Base-by-base conservation (phyloP, 2,888 invertebrate species). In the Tenthredo distinguenda region DNA sequence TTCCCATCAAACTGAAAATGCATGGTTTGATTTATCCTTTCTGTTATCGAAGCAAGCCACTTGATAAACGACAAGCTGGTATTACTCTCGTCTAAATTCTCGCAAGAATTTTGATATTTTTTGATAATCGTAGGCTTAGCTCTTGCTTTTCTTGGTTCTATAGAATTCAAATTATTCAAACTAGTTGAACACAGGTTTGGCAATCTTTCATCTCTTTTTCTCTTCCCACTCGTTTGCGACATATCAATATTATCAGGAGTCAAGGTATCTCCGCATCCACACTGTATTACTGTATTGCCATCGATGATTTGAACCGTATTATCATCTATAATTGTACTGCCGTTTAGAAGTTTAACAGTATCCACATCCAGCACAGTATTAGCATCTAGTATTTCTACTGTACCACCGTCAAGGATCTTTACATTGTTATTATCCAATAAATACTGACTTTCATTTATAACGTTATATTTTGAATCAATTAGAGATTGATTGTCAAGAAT, bases 31-130 rank as follows among this genome's bases (percentile, higher is more conserved):
- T 97, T 97, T 84, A 97, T 96, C 37, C 96, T 94, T 91, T 97
- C 97, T 12, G 97, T 97, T 18, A 97, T 96, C 90, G 96, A 96
- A 1, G 96, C 95, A 72, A 97, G 93, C 97, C 97, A 97, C 79
- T 96, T 95, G 12, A 95, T 93, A 92, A 97, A 97, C 10, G 93
- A 92, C 87, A 95, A 92, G 77, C 91, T 93, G 0, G 93, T 91
- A 50, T 88, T 91, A 7, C 89, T 86, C 84, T 93, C 94, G 68
- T 94, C 93, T 18, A 93, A 86, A 81, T 90, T 91, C 71, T 92
- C 92, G 62, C 88, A 89, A 7, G 87, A 87, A 82, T 90, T 90
- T 79, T 91, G 90, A 88, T 91, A 92, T 85, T 92, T 93, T 86
- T 92, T 93, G 7, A 90, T 85, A 58, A 91, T 89, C 15, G 91